Percentiles rank a stretch among this genome's conserved stretches.
phyloP scores from a whole-genome alignment of 2,113 vertebrate genomes.

The Melanostigma gelatinosum region DNA sequence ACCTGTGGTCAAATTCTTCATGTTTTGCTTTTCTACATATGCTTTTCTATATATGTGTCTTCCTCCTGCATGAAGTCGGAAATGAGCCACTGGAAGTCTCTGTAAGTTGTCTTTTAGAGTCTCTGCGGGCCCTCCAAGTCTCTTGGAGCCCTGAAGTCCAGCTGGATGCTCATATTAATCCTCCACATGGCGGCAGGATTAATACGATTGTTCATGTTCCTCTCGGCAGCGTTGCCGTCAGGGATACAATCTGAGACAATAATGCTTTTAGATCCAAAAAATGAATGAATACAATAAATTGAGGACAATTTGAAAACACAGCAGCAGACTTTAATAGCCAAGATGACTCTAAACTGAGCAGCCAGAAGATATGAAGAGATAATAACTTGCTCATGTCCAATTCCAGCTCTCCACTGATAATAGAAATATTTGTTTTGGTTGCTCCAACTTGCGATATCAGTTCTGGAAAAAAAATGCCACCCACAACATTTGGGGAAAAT shows the following conservation, averaged over 20 bases:
- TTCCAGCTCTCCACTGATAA: not conserved
- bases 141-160: constrained; percentile 26
- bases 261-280: constrained; percentile 22
- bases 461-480: not conserved
- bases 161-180: constrained; percentile 18
- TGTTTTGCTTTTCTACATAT: no score
- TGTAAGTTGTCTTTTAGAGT: constrained; percentile 10
- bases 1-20: no score
- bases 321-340: not conserved
- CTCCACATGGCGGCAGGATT: constrained; percentile 40
- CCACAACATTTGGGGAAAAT: not conserved
- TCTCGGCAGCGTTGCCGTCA: constrained; percentile 8
- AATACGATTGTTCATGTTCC: constrained; percentile 33
- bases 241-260: constrained; percentile 22
- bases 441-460: not conserved
- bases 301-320: constrained; percentile 12
- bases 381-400: constrained; percentile 12
- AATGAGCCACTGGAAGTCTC: constrained; percentile 16
- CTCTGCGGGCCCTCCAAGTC: constrained; percentile 6
- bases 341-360: constrained; percentile 6
- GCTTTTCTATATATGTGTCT: constrained; percentile 1
- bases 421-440: not conserved
- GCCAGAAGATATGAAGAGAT: constrained; percentile 22
- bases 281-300: not conserved
- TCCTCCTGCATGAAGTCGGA: constrained; percentile 1